phyloP scores from a whole-genome alignment of 2,888 invertebrate species.

The Rhagonycha fulva region DNA sequence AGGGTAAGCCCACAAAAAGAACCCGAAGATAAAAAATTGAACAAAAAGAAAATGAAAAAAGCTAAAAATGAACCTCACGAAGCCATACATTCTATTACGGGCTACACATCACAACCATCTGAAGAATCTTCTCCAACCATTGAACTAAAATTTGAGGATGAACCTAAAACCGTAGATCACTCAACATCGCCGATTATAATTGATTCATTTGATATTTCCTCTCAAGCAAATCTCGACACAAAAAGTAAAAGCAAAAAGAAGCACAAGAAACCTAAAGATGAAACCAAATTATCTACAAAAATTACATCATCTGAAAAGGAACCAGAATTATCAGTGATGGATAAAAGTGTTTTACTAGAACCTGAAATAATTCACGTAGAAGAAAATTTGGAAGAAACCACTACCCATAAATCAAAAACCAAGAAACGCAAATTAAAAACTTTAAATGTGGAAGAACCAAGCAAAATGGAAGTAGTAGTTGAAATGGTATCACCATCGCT shows the following conservation, averaged over 20 bases:
- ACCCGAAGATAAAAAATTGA: not conserved
- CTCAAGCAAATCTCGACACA: not conserved
- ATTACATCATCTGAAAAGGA: not conserved
- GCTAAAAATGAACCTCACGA: not conserved
- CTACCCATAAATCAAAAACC: not conserved
- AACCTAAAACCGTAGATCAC: not conserved
- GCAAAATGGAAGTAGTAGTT: not conserved
- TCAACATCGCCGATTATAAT: not conserved
- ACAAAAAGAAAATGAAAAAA: not conserved
- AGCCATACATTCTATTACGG: not conserved
- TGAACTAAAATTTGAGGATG: not conserved
- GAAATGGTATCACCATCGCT: not conserved
- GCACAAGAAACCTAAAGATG: not conserved
- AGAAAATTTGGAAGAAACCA: not conserved
- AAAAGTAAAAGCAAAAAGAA: not conserved
- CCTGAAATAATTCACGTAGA: not conserved
- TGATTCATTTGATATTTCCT: not conserved
- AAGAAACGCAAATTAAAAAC: not conserved
- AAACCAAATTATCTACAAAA: not conserved
- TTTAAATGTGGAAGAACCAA: not conserved
- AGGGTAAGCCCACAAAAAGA: not conserved
- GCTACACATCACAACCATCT: not conserved
- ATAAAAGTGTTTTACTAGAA: not conserved
- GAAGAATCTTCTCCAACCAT: not conserved
- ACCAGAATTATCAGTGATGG: not conserved